Percentiles rank a stretch among this genome's conserved stretches.
phyloP scores from a whole-genome alignment of 2,797 vertebrate genomes.

The Crenichthys baileyi region DNA sequence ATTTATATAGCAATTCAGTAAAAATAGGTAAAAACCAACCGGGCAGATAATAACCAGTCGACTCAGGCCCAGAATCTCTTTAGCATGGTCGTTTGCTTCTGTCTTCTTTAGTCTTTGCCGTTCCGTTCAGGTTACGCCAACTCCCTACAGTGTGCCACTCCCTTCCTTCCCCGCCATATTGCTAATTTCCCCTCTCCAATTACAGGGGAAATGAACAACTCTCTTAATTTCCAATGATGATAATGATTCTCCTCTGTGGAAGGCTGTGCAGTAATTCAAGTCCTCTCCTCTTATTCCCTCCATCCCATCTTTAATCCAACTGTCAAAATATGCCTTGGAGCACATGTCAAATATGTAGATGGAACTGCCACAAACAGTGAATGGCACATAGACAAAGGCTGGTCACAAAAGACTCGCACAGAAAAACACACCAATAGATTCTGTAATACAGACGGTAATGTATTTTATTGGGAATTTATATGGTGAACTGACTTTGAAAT shows the following conservation, averaged over 20 bases:
- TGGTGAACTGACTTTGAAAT: not conserved
- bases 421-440: slow-evolving; percentile 26
- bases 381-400: not conserved
- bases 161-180: slow-evolving; percentile 30
- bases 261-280: slow-evolving; percentile 48
- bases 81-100: slow-evolving; percentile 12
- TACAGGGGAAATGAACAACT: no score
- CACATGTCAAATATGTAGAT: slow-evolving; percentile 53
- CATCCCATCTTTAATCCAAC: slow-evolving; percentile 38
- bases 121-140: slow-evolving; percentile 20
- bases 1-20: slow-evolving; percentile 53
- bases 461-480: not conserved
- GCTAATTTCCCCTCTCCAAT: slow-evolving; percentile 24
- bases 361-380: slow-evolving; percentile 8
- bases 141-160: slow-evolving; percentile 9
- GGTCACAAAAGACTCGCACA: not conserved
- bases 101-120: slow-evolving; percentile 30
- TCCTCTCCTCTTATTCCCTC: slow-evolving; percentile 22
- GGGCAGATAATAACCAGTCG: slow-evolving; percentile 34
- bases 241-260: slow-evolving; percentile 46
- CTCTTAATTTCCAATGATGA: no score
- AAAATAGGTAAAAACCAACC: slow-evolving; percentile 54
- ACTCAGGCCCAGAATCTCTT: slow-evolving; percentile 36
- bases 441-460: not conserved
- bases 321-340: slow-evolving; percentile 65